Evolutionary conservation across 2,113 vertebrate genomes (phyloP), one percentile per base, ranked within the genome.

Genomic region (Antigone vipio): DNA sequence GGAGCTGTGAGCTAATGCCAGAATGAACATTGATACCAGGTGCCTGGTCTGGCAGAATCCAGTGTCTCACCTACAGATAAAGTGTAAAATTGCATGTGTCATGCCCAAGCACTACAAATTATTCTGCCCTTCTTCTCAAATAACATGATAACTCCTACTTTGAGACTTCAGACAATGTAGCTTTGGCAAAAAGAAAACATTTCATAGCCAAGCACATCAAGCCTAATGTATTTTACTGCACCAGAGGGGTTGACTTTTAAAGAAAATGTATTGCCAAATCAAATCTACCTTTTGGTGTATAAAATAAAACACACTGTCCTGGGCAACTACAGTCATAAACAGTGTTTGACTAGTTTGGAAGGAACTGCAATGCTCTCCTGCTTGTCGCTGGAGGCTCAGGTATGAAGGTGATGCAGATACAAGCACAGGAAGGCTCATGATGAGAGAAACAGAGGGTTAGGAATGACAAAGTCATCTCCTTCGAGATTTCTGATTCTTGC

Each of bases 181-280:
- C 53, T 68, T 95, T 97, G 97, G 97, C 98, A 97, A 97, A 97
- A 97, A 58, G 71, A 92, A 98, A 96, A 85, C 20, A 89, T 97
- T 95, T 96, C 55, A 67, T 97, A 97, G 97, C 97, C 98, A 98
- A 98, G 87, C 93, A 96, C 95, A 97, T 98, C 97, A 98, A 97
- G 97, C 72, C 76, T 96, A 97, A 97, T 97, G 92, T 93, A 96
- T 97, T 98, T 98, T 94, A 97, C 92, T 91, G 87, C 32, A 72
- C 89, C 44, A 63, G 83, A 89, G 96, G 69, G 89, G 92, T 63
- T 94, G 90, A 93, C 95, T 97, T 95, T 92, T 95, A 92, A 89
- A 96, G 79, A 95, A 81, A 97, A 97, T 91, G 35, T 88, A 94
- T 93, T 92, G 78, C 94, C 81, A 95, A 84, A 96, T 87, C 85